Evolutionary conservation across 2,113 vertebrate species (phyloP).

Genomic region (Pagrus major): DNA sequence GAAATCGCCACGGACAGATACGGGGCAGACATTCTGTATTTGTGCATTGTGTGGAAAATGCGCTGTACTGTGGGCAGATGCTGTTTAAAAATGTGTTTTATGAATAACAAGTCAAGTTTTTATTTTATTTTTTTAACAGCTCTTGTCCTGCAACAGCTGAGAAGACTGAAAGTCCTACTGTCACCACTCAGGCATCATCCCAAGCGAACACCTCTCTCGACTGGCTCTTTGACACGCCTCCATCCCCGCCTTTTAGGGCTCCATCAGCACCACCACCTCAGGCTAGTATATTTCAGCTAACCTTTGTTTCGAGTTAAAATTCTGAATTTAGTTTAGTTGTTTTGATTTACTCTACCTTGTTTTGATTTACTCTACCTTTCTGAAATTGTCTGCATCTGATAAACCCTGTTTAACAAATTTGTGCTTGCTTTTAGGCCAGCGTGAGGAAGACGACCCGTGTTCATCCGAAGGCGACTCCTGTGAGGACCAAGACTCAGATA

Average conservation of each 20-base stretch:
- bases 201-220: conserved; percentile 58
- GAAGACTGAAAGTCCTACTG: conserved; percentile 1
- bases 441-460: background rate
- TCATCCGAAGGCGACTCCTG: conserved; percentile 11
- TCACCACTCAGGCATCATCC: background rate
- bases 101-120: background rate
- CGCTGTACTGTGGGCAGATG: background rate
- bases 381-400: background rate
- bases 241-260: conserved; percentile 6
- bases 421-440: conserved; percentile 38
- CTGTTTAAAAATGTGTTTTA: background rate
- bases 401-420: background rate
- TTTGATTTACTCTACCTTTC: background rate
- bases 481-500: conserved; percentile 57
- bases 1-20: conserved; percentile 99
- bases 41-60: background rate
- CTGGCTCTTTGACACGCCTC: conserved; percentile 62
- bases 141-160: background rate
- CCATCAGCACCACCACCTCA: background rate
- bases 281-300: conserved; percentile 10
- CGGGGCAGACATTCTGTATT: conserved; percentile 88
- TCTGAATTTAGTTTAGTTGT: background rate
- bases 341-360: background rate
- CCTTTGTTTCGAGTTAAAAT: background rate
- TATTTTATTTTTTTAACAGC: conserved; percentile 15